Evolutionary conservation across 2,113 vertebrate genomes (phyloP).

Genomic region (Mesitornis unicolor): DNA sequence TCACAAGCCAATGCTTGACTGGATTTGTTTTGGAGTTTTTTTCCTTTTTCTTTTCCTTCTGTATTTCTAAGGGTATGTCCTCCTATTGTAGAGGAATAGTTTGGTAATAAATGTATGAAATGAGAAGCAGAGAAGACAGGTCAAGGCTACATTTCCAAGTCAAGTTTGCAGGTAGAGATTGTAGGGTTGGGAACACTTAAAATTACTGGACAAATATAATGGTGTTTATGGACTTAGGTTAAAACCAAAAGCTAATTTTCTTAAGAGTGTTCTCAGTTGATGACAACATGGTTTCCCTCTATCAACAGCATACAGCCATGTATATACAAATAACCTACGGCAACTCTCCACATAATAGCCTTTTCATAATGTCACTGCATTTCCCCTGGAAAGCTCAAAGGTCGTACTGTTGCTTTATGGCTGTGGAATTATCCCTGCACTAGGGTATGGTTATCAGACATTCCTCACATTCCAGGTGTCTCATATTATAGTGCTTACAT

Average conservation of each 20-base stretch:
- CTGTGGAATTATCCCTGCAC: slow-evolving; percentile 68
- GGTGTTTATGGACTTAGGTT: background rate
- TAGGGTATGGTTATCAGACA: slow-evolving; percentile 71
- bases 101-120: background rate
- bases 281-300: background rate
- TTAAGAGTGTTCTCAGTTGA: background rate
- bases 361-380: slow-evolving; percentile 50
- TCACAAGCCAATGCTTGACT: background rate
- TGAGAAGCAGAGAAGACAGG: background rate
- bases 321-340: background rate
- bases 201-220: background rate
- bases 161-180: background rate
- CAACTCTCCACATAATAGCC: background rate
- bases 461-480: slow-evolving; percentile 81
- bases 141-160: background rate
- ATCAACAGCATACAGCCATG: background rate
- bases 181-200: background rate
- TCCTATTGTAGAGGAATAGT: background rate
- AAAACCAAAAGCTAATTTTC: background rate
- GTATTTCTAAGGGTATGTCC: background rate
- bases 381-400: slow-evolving; percentile 70
- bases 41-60: background rate
- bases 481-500: slow-evolving; percentile 67
- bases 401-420: slow-evolving; percentile 62
- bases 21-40: background rate